phyloP scores from a whole-genome alignment of 2,888 invertebrate genomes.

The Macrosiphum euphorbiae region DNA sequence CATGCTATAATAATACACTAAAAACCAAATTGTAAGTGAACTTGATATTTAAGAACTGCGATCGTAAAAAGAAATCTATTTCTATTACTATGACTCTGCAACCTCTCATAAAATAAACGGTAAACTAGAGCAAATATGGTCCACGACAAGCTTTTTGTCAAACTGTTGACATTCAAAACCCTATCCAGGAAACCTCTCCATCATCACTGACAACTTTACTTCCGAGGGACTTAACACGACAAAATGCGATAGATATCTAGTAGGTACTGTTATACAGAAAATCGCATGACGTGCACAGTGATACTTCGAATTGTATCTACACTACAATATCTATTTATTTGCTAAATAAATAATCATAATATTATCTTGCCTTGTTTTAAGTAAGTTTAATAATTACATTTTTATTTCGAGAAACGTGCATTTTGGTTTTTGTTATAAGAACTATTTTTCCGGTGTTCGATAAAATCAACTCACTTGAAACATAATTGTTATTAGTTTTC shows the following conservation, averaged over 20 bases:
- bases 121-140: neutral
- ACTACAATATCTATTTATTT: neutral
- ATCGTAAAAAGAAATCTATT: neutral
- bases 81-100: neutral
- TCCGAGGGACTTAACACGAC: neutral
- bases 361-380: neutral
- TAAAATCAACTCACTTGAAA: neutral
- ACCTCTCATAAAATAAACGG: slow-evolving; percentile 10
- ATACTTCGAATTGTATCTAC: neutral
- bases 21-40: neutral
- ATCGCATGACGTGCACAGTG: neutral
- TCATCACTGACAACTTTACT: slow-evolving; percentile 37
- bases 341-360: neutral
- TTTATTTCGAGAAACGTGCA: neutral
- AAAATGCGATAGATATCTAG: neutral
- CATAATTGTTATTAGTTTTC: neutral
- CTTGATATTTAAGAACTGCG: neutral
- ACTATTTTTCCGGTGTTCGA: neutral
- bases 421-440: neutral
- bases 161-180: slow-evolving; percentile 31
- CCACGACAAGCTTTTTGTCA: slow-evolving; percentile 32
- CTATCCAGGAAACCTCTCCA: slow-evolving; percentile 7
- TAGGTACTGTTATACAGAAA: neutral
- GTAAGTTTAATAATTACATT: neutral
- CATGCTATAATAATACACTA: neutral